Base-by-base conservation (phyloP, 2,888 invertebrate species). In the Rhagium mordax region DNA sequence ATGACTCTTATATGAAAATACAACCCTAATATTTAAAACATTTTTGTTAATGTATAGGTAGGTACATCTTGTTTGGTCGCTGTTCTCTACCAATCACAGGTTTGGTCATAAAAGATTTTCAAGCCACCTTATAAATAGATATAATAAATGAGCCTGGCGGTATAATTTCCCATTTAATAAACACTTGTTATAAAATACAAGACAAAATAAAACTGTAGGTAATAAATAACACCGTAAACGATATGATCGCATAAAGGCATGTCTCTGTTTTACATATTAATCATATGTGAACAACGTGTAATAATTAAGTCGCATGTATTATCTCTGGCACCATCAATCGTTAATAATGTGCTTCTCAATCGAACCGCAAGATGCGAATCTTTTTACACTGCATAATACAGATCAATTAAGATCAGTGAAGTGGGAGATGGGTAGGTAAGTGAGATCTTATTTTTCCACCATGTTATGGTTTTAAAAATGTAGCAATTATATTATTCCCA, bases 291-390 rank as follows among this genome's bases (percentile, higher is more conserved):
- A 20, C 29, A 65, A 33, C 53, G 53, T 29, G 53, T 65, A 53
- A 65, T 65, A 65, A 65, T 65, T 65, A 65, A 65, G 65, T 53
- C 65, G 53, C 53, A 55, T 33, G 55, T 15, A 10, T 16, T 65
- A 65, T 65, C 65, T 65, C 33, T 18, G 65, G 65, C 65, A 65
- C 65, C 65, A 65, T 65, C 65, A 13, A 65, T 53, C 65, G 53
- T 53, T 65, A 33, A 53, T 65, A 65, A 51, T 10, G 51, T 21
- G 47, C 20, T 18, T 10, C 47, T 24, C 20, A 48, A 64, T 64
- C 49, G 49, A 60, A 18, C 47, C 21, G 61, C 61, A 47, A 15
- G 61, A 65, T 53, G 65, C 59, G 33, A 33, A 65, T 55, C 65
- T 65, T 53, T 51, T 59, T 33, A 29, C 59, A 29, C 15, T 41